Evolutionary conservation across 2,113 vertebrate species (phyloP), one percentile per base, ranked within the genome.

Genomic region (Scalopus aquaticus): DNA sequence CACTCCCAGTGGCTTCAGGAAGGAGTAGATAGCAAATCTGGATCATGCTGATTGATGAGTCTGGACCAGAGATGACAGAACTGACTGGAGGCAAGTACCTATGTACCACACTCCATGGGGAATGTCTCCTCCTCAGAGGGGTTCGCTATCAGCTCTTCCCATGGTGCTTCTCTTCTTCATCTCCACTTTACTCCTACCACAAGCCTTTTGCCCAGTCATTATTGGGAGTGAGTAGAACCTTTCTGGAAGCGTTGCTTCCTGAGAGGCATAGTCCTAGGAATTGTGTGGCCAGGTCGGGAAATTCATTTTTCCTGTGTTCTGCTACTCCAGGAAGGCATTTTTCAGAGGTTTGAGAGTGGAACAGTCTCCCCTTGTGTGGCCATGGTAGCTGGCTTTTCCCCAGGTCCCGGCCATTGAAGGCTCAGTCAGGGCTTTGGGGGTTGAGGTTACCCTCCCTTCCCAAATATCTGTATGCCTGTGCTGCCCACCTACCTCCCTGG

Each of bases 191-290:
- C 30, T 86, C 67, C 88, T 32, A 26, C n/a, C 22, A 3, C 15
- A 8, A 46, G 51, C 35, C 56, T 51, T 49, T n/a, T 20, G 58
- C 16, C 16, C 12, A 26, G 8, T 30, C 3, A 10, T 46, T 49
- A 44, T 42, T 77, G 64, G 20, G 56, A 54, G 19, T 56, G n/a
- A 79, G 70, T 67, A 54, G 65, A 87, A 24, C 30, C 44, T 87
- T 95, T 11, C 74, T 3, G n/a, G 94, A 97, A 97, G 67, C 54
- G 37, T 74, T 91, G 19, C 89, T 98, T 95, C 93, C 12, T 22
- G 94, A 84, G 86, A 83, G 78, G 90, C 69, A n/a, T 4, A 49
- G 88, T 62, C 86, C n/a, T 28, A 93, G 90, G 93, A 94, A 97
- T 67, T 28, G 73, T 82, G 60, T 49, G 2, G 4, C 72, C 62